Evolutionary conservation across 2,888 invertebrate genomes (phyloP).

Genomic region (Noctua fimbriata): DNA sequence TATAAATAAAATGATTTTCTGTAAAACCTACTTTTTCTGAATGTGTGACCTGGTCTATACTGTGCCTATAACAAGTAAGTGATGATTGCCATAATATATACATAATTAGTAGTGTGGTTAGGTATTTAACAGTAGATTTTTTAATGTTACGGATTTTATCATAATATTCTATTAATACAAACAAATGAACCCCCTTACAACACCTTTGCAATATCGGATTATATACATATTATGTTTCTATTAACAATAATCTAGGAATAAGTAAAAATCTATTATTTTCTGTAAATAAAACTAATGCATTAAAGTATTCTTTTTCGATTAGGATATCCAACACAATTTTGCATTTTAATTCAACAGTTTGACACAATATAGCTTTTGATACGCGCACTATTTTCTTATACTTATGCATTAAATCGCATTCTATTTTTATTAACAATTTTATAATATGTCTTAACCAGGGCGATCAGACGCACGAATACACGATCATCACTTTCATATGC

Average conservation of each 20-base stretch:
- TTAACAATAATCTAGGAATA: slow-evolving; percentile 1
- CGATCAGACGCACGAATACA: neutral
- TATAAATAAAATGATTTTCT: neutral
- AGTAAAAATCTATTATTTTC: neutral
- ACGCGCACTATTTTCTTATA: slow-evolving; percentile 4
- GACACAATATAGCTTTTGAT: slow-evolving; percentile 35
- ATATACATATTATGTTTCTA: neutral
- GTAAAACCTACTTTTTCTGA: neutral
- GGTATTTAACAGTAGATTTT: slow-evolving; percentile 31
- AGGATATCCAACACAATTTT: neutral
- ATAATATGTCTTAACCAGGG: neutral
- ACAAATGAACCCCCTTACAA: neutral
- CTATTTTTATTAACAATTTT: slow-evolving; percentile 9
- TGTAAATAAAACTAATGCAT: slow-evolving; percentile 8
- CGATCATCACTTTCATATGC: neutral
- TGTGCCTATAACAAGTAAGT: slow-evolving; percentile 55
- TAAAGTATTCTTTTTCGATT: neutral
- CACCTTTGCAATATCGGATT: neutral
- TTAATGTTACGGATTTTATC: slow-evolving; percentile 29
- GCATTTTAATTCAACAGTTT: slow-evolving; percentile 35
- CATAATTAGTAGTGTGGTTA: slow-evolving; percentile 37
- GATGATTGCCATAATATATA: slow-evolving; percentile 60
- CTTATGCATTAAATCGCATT: neutral
- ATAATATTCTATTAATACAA: slow-evolving; percentile 8
- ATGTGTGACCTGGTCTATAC: slow-evolving; percentile 39